Percentiles rank a stretch among this genome's conserved stretches.
phyloP scores from a whole-genome alignment of 1,140 invertebrate species.

The Drosophila jambulina region DNA sequence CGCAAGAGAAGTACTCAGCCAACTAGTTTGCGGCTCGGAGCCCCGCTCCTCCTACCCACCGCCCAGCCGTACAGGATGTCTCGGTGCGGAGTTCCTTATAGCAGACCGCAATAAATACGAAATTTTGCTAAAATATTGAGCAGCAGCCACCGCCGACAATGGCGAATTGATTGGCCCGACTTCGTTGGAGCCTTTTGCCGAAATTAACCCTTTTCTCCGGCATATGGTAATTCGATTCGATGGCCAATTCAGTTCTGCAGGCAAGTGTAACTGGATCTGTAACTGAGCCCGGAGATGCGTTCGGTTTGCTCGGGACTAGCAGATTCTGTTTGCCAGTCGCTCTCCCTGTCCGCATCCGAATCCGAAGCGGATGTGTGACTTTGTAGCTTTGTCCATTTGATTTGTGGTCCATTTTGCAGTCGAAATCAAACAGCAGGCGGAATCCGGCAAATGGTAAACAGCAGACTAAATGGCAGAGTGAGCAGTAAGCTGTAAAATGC shows the following conservation, averaged over 20 bases:
- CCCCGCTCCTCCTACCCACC: background rate
- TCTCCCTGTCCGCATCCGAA: background rate
- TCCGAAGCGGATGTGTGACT: constrained; percentile 29
- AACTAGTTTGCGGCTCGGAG: constrained; percentile 69
- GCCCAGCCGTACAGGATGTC: background rate
- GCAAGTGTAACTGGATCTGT: constrained; percentile 19
- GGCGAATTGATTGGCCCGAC: constrained; percentile 39
- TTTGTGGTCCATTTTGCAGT: constrained; percentile 52
- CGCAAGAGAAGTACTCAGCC: constrained; percentile 51
- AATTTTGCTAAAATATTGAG: constrained; percentile 57
- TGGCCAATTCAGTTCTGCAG: constrained; percentile 21
- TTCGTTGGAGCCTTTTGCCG: constrained; percentile 10
- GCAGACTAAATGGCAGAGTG: constrained; percentile 31
- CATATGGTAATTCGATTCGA: constrained; percentile 47
- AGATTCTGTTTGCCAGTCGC: constrained; percentile 12
- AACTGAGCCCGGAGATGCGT: constrained; percentile 12
- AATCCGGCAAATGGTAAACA: constrained; percentile 44
- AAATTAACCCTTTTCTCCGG: constrained; percentile 33
- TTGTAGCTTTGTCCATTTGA: constrained; percentile 58
- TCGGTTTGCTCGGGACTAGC: constrained; percentile 26
- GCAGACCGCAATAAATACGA: constrained; percentile 67
- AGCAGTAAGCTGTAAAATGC: constrained; percentile 17
- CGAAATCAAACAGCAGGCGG: constrained; percentile 53
- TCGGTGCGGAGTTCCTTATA: constrained; percentile 17
- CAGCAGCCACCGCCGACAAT: constrained; percentile 40